phyloP scores from a whole-genome alignment of 2,797 vertebrate species.

The Sebastes hubbsi region DNA sequence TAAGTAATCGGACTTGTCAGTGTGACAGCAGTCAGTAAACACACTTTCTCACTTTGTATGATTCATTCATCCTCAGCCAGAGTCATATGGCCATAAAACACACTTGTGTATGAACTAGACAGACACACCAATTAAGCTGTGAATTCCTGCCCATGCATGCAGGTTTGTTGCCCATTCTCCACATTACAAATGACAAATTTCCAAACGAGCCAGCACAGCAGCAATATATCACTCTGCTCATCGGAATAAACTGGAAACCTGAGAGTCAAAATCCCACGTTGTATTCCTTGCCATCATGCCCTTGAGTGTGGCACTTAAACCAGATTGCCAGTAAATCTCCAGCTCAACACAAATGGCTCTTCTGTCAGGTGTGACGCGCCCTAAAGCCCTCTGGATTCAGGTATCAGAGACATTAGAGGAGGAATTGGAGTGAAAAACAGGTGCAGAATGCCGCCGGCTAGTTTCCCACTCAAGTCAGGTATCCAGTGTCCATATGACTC shows the following conservation, averaged over 20 bases:
- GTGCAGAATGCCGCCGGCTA: slow-evolving; percentile 63
- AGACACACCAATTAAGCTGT: slow-evolving; percentile 6
- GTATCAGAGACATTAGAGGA: slow-evolving; percentile 52
- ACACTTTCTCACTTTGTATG: slow-evolving; percentile 67
- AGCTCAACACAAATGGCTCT: slow-evolving; percentile 55
- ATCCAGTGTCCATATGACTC: slow-evolving; percentile 52
- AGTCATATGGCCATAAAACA: slow-evolving; percentile 62
- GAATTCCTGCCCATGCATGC: not conserved
- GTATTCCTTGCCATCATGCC: slow-evolving; percentile 48
- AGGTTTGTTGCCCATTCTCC: not conserved
- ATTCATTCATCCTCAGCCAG: slow-evolving; percentile 67
- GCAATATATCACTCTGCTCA: slow-evolving; percentile 41
- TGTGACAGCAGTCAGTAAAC: not conserved
- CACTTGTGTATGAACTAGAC: not conserved
- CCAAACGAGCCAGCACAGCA: slow-evolving; percentile 29
- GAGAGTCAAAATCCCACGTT: slow-evolving; percentile 52
- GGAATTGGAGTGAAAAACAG: slow-evolving; percentile 52
- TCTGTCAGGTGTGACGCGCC: slow-evolving; percentile 44
- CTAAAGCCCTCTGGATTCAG: slow-evolving; percentile 60
- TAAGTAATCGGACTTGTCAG: not conserved
- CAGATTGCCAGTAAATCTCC: slow-evolving; percentile 74
- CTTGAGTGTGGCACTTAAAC: slow-evolving; percentile 70
- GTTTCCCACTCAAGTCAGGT: slow-evolving; percentile 73
- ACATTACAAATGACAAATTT: slow-evolving; percentile 34
- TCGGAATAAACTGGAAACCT: slow-evolving; percentile 54